Evolutionary conservation across 2,888 invertebrate species (phyloP).

Genomic region (Antitype chi): DNA sequence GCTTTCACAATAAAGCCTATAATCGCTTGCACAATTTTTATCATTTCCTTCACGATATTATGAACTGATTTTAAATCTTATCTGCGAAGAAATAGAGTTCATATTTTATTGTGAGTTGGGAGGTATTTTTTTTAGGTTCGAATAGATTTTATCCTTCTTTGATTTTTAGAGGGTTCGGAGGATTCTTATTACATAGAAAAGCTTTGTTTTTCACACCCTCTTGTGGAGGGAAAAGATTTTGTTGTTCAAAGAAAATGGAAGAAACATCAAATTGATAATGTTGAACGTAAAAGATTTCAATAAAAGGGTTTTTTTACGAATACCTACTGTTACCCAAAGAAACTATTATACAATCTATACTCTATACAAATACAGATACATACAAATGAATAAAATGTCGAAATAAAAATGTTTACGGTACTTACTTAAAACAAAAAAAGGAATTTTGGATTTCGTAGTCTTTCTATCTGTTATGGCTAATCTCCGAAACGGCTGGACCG

Average conservation of each 20-base stretch:
- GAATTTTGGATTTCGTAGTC: too few relatives aligned
- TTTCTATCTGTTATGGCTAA: too few relatives aligned
- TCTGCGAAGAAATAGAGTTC: constrained; percentile 5
- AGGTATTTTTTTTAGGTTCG: constrained; percentile 43
- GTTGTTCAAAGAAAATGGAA: constrained; percentile 29
- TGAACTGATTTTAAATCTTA: constrained; percentile 57
- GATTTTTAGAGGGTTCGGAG: constrained; percentile 62
- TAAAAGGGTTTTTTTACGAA: constrained; percentile 4
- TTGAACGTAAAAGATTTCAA: background rate
- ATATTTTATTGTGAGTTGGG: constrained; percentile 44
- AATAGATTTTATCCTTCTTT: constrained; percentile 60
- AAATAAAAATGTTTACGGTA: too few relatives aligned
- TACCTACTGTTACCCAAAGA: background rate
- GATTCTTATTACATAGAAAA: constrained; percentile 53
- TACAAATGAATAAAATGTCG: too few relatives aligned
- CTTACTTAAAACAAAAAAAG: too few relatives aligned
- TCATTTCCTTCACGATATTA: constrained; percentile 13
- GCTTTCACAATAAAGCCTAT: constrained; percentile 5
- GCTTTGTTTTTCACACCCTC: constrained; percentile 52
- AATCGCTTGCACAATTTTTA: constrained; percentile 44
- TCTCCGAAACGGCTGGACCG: too few relatives aligned
- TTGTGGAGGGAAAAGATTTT: constrained; percentile 28
- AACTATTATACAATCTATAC: background rate
- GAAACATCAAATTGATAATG: background rate
- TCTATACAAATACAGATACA: too few relatives aligned